Percentiles rank a stretch among this genome's conserved stretches.
phyloP scores from a whole-genome alignment of 2,113 vertebrate genomes.

The Laterallus jamaicensis region DNA sequence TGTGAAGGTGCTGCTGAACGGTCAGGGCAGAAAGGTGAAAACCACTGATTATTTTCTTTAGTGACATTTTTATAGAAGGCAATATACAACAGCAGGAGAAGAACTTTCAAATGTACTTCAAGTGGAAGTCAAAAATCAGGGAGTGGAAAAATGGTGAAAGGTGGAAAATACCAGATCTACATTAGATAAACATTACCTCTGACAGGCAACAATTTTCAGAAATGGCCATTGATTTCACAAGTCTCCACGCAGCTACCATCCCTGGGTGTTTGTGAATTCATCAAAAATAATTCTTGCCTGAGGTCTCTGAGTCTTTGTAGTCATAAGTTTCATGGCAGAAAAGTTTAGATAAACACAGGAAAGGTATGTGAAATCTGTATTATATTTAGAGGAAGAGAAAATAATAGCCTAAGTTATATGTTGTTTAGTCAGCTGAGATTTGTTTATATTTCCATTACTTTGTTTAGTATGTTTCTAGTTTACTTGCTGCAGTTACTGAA shows the following conservation, averaged over 20 bases:
- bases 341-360: background rate
- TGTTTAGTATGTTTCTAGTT: background rate
- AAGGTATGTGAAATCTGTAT: background rate
- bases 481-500: background rate
- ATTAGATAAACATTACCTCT: background rate
- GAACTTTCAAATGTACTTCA: background rate
- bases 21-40: background rate
- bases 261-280: background rate
- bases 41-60: background rate
- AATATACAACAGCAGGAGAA: background rate
- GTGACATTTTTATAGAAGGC: background rate
- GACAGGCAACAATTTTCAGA: background rate
- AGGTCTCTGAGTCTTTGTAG: background rate
- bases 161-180: background rate
- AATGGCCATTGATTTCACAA: background rate
- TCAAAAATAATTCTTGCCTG: background rate
- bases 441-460: slow-evolving; percentile 2
- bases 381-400: background rate
- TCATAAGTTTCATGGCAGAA: background rate
- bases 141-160: background rate
- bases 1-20: background rate
- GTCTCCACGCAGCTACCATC: background rate
- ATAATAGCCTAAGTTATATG: background rate
- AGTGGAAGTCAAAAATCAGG: background rate
- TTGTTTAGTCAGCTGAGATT: slow-evolving; percentile 9